These are phyloP conservation scores for Grapholita molesta DNA, from an alignment of 1,140 invertebrate species.

Conservation along the genomic window DNA sequence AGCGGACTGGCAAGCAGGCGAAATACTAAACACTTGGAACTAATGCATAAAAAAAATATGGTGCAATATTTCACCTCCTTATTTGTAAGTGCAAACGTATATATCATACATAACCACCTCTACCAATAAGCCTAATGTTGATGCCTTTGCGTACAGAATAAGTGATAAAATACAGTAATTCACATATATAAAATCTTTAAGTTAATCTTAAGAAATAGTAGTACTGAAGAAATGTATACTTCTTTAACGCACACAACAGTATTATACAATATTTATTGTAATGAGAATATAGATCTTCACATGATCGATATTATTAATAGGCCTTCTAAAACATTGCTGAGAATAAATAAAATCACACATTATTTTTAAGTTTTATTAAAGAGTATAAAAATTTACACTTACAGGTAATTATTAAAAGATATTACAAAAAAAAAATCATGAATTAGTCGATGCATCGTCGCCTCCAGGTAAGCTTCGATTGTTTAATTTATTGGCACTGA, in stretches of 20 bases:
- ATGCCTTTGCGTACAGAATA: no score
- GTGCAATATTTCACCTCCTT: background rate
- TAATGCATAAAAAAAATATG: background rate
- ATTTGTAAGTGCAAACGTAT: background rate
- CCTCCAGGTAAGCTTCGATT: background rate
- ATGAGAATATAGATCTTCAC: no score
- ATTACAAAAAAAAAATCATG: constrained; percentile 13
- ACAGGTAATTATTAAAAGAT: constrained; percentile 32
- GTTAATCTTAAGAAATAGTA: no score
- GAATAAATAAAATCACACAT: constrained; percentile 29
- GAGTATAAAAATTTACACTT: constrained; percentile 70
- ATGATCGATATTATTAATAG: background rate
- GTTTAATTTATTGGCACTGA: constrained; percentile 17
- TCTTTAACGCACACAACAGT: no score
- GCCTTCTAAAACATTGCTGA: background rate
- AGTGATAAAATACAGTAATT: no score
- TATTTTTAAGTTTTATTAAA: constrained; percentile 65
- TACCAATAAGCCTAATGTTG: no score
- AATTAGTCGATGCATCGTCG: constrained; percentile 8
- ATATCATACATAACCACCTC: no score
- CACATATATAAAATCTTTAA: no score
- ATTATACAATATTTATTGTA: no score
- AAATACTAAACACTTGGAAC: background rate
- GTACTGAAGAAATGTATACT: no score
- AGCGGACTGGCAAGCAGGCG: background rate